Base-by-base conservation (phyloP, 2,797 vertebrate genomes). In the Onychomys arenicola region DNA sequence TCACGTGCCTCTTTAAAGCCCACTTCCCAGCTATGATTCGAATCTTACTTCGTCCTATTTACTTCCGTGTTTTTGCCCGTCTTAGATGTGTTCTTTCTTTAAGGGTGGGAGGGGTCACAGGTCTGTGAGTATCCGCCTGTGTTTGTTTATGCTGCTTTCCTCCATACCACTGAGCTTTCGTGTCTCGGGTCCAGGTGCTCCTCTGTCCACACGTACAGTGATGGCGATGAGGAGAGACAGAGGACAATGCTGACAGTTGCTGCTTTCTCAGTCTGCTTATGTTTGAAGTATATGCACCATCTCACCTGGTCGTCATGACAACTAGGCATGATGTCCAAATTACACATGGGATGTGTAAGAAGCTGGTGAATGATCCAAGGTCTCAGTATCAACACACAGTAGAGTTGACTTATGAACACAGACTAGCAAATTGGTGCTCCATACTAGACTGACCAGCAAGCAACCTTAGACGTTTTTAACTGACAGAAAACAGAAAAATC, bases 191-290 rank as follows among this genome's bases (percentile, higher is more conserved):
- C 37, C 12, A n/a, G 61, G 32, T 82, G 32, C n/a, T 82, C 37
- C 40, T 90, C 43, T 34, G 13, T 71, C 55, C 29, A 40, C 19
- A 75, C 16, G 37, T 6, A 67, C 0, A 49, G 19, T 67, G 55
- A 81, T 63, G 43, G 13, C 19, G 55, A 75, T 1, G 49, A 43
- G 17, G 32, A 93, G 3, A 73, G 99, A 52, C 19, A 98, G 98
- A 98, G 98, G 93, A 19, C 16, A 87, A 19, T 34, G 34, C 23
- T 29, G 37, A 43, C 32, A 77, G 17, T 55, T 25, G 57, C 69
- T 25, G 57, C 69, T 89, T 55, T 32, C 16, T 75, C 32, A 25
- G 49, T 52, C 34, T 69, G 17, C 37, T 52, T 88, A 23, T 59
- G 46, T 37, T 37, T 32, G 40, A 80, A 88, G 37, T 40, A 40